Evolutionary conservation across 2,888 invertebrate species (phyloP), one percentile per base, ranked within the genome.

Genomic region (Magallana nippona): DNA sequence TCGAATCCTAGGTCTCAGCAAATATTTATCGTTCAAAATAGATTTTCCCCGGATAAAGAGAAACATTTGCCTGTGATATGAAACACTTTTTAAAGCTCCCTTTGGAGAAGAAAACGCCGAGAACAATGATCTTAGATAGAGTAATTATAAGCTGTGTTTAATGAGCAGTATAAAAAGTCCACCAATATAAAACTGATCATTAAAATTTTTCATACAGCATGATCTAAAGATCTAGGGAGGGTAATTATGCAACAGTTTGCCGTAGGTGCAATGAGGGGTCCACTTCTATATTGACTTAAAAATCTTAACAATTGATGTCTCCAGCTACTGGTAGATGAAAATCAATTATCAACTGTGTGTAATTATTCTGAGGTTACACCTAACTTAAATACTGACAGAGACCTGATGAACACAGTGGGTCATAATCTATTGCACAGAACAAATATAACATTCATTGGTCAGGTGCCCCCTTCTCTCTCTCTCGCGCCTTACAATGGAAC

Each of bases 11-110:
- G 71, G 32, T 27, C 71, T 71, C 15, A 71, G 27, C 32, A 71
- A 27, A 71, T 71, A 71, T 71, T 71, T 27, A 27, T 71, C 15
- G 13, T 71, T 71, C 71, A 71, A 71, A 71, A 27, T 71, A 71
- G 63, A 22, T 27, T 71, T 71, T 27, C 13, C 13, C 13, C 15
- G 71, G 27, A 71, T 22, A 71, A 71, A 71, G 32, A 13, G 71
- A 71, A 71, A 71, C 71, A 71, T 13, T 71, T 71, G 71, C 71
- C 10, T 27, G 71, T 60, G 60, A 60, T 19, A 60, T 19, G 19
- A 60, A 19, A 44, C 44, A 44, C 44, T 44, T 44, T 32, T 44
- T 44, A 5, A 44, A 44, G 71, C 71, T 27, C 22, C 27, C 71
- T 27, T 71, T 27, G 32, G 71, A 71, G 32, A 15, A 71, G 8